A percentile compares a stretch with the other conserved stretches of the same genome.
Evolutionary conservation across 2,888 invertebrate species (phyloP).

Genomic region (Hirtodrosophila alboralis): DNA sequence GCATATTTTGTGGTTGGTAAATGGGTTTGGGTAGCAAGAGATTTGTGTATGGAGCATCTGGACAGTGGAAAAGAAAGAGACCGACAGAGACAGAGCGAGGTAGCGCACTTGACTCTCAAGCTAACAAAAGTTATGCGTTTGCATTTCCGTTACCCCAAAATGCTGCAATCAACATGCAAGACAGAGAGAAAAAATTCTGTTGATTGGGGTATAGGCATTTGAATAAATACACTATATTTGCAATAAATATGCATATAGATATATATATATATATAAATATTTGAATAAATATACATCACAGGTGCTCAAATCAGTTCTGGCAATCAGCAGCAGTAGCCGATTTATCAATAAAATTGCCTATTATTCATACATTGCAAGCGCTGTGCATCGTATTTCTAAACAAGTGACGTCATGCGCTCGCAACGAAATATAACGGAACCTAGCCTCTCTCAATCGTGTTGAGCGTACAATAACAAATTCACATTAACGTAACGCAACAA

Average conservation of each 20-base stretch:
- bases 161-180: constrained; percentile 39
- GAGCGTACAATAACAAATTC: too few species aligned
- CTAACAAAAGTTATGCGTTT: constrained; percentile 73
- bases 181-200: constrained; percentile 7
- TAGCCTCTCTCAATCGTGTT: too few species aligned
- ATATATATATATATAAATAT: too few species aligned
- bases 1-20: constrained; percentile 67
- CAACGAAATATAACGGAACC: too few species aligned
- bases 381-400: too few species aligned
- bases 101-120: constrained; percentile 37
- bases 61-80: constrained; percentile 27
- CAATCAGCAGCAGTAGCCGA: too few species aligned
- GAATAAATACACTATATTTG: constrained; percentile 4
- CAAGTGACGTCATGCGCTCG: too few species aligned
- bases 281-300: too few species aligned
- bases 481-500: too few species aligned
- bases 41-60: constrained; percentile 36
- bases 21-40: constrained; percentile 44
- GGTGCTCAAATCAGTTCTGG: too few species aligned
- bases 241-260: neutral
- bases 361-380: too few species aligned
- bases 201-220: neutral
- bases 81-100: constrained; percentile 2
- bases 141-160: constrained; percentile 68
- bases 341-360: too few species aligned